Base-by-base conservation (phyloP, 2,113 vertebrate genomes). In the Leiothrix lutea region DNA sequence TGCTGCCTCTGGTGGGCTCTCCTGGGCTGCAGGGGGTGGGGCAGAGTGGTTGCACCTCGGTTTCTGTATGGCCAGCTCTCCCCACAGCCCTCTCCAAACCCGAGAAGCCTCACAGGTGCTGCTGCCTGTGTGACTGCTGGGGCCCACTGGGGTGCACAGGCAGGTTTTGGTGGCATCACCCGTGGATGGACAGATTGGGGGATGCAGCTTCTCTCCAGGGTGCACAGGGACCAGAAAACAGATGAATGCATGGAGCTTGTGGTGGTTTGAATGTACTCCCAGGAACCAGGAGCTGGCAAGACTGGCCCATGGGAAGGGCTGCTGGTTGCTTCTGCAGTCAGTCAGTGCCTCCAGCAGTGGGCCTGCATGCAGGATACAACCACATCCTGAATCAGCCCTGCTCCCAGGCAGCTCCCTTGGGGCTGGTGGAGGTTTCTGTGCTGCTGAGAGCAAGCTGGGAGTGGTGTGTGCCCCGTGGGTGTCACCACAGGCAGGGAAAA, bases 401-500 rank as follows among this genome's bases (percentile, higher is more conserved):
- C 70, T 66, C 28, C 54, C 54, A 51, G 40, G 45, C 91, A 60
- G 35, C 65, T 71, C 36, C 31, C 25, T 19, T 0, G 0, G 35
- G 25, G 60, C 71, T 60, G 48, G 5, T 4, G 2, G 66, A 75
- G 31, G 47, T 36, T 69, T 14, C 61, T 58, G 14, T 40, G 64
- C n/a, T 2, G 2, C 69, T 47, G 42, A 6, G 42, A 58, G 33
- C 11, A 22, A 48, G 35, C 15, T 0, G 4, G 62, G n/a, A 70
- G 51, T 0, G 0, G 4, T 0, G 0, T 51, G 73, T 44, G 26
- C 9, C 65, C 36, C 2, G 0, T 12, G 61, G 50, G 12, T 57
- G 64, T 50, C 25, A 23, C 54, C 7, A 11, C 73, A 20, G 60
- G 67, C 65, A 67, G 51, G 31, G 31, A 86, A 75, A 72, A 69